Evolutionary conservation across 2,797 vertebrate species (phyloP).

Genomic region (Syndactyla subalaris): DNA sequence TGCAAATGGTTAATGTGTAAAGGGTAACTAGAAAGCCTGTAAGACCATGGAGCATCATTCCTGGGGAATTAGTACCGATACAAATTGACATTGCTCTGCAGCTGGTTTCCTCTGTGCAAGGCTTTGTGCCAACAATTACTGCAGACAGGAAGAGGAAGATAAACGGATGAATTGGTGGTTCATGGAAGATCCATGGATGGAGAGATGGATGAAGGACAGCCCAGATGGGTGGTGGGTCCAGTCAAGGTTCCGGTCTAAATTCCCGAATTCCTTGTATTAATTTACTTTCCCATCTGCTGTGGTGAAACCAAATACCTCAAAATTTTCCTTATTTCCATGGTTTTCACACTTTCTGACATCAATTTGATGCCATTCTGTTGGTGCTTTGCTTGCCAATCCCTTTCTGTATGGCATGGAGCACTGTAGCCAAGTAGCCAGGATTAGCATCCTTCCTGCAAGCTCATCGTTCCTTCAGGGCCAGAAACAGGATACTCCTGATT

Average conservation of each 20-base stretch:
- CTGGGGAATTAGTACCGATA: conserved; percentile 8
- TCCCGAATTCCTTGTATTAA: conserved; percentile 28
- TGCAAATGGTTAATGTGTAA: background rate
- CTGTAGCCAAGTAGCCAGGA: background rate
- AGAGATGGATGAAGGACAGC: conserved; percentile 19
- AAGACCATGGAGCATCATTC: background rate
- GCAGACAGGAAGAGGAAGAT: conserved; percentile 41
- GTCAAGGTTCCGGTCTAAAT: conserved; percentile 24
- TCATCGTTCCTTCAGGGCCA: background rate
- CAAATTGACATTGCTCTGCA: conserved; percentile 29
- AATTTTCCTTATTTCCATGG: background rate
- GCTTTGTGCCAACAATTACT: conserved; percentile 53
- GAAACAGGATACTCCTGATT: background rate
- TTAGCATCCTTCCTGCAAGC: background rate
- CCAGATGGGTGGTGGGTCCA: conserved; percentile 32
- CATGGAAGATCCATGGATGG: background rate
- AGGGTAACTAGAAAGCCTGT: background rate
- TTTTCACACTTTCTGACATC: conserved; percentile 11
- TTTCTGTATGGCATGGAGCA: background rate
- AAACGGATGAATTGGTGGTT: background rate
- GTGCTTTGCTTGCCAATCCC: background rate
- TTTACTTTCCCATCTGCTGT: conserved; percentile 49
- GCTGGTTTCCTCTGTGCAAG: conserved; percentile 34
- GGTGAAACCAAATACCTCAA: conserved; percentile 40
- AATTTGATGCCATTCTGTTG: background rate